A percentile compares a stretch with the other conserved stretches of the same genome.
Evolutionary conservation across 1,140 invertebrate genomes (phyloP).

Genomic region (Potamilus streckersoni): DNA sequence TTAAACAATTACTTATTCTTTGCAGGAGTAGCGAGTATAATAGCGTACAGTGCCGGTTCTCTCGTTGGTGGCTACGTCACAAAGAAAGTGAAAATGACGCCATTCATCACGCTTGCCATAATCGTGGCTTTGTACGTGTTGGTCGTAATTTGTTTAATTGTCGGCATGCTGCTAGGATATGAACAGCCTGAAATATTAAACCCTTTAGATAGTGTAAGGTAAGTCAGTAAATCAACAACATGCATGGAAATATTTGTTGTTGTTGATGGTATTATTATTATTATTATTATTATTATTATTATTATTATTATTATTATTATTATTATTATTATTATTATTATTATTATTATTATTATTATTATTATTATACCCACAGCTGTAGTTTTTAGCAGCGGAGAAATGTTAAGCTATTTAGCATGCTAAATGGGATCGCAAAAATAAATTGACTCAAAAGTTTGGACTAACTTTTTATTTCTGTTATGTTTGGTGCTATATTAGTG

Average conservation of each 20-base stretch:
- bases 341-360: not conserved
- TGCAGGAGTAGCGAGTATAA: conserved; percentile 19
- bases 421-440: too few species aligned
- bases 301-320: too few species aligned
- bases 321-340: too few species aligned
- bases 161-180: conserved; percentile 34
- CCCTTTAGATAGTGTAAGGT: conserved; percentile 23
- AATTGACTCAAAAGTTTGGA: not conserved
- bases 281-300: too few species aligned
- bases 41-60: conserved; percentile 21
- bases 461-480: not conserved
- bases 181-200: conserved; percentile 30
- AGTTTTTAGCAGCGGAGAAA: not conserved
- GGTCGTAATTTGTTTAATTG: not conserved
- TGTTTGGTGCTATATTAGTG: not conserved
- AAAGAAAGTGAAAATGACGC: conserved; percentile 33
- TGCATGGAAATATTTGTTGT: not conserved
- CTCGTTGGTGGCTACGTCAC: conserved; percentile 37
- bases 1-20: not conserved
- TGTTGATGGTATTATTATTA: too few species aligned
- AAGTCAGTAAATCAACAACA: not conserved
- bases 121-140: not conserved
- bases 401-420: not conserved
- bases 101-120: conserved; percentile 24
- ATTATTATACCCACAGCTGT: not conserved